Base-by-base conservation (phyloP, 2,113 vertebrate species). In the Periophthalmodon schlosseri region DNA sequence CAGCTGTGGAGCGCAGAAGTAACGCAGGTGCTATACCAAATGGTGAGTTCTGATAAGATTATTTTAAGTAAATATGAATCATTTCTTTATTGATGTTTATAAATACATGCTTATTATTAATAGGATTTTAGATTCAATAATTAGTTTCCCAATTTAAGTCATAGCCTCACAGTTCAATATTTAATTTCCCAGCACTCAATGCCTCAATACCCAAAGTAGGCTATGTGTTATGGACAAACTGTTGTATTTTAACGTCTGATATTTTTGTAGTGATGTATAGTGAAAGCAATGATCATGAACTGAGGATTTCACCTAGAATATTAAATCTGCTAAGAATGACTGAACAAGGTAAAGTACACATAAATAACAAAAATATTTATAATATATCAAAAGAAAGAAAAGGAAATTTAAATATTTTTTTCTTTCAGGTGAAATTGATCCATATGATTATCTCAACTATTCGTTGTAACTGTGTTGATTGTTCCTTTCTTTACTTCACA, bases 1-100 rank as follows among this genome's bases (percentile, higher is more conserved):
- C 84, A 56, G 68, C 70, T 28, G 24, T 88, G 76, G 76, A 75
- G 78, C 86, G 84, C 39, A n/a, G n/a, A 66, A 75, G 73, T 56
- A 81, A 78, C 5, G 81, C 28, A 5, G 65, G 24, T 39, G n/a
- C 69, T 20, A 24, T 33, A 20, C 64, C 50, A n/a, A 24, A 46
- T 28, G 72, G 85, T 90, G 68, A 60, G 84, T 69, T 2, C 24
- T 13, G n/a, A 2, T 23, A 23, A 60, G 18, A 36, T 28, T 15
- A 33, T 61, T 33, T 2, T 3, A 61, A 24, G 2, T 4, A 61
- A 28, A 16, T 28, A 15, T 28, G 13, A 23, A 21, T 23, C 10
- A 57, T 10, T 57, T 23, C 2, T 57, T 21, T n/a, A 57, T 57
- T 57, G 9, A 23, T 61, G 58, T 20, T 63, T 63, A 12, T 33